A percentile compares a stretch with the other conserved stretches of the same genome.
These are phyloP conservation scores for Nyctereutes procyonoides DNA, from an alignment of 2,113 vertebrate genomes.

Conservation along the genomic window DNA sequence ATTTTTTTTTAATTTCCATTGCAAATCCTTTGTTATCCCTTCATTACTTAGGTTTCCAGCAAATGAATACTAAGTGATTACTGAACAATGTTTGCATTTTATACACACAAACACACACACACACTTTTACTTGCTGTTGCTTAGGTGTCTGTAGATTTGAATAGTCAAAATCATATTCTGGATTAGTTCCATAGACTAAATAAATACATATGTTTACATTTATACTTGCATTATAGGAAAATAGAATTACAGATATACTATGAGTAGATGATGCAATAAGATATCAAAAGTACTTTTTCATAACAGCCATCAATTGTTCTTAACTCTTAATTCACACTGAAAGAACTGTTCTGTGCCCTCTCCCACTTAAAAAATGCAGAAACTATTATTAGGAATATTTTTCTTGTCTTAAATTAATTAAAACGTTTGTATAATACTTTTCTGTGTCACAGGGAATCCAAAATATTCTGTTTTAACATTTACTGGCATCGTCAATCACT, in stretches of 20 bases:
- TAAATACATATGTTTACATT: background rate
- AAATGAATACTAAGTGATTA: background rate
- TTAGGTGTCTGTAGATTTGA: background rate
- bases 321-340: background rate
- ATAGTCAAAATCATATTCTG: background rate
- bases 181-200: background rate
- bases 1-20: background rate
- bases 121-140: background rate
- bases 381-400: background rate
- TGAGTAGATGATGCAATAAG: background rate
- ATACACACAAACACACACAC: background rate
- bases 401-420: background rate
- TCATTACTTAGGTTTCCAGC: background rate
- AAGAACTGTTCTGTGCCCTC: background rate
- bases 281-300: background rate
- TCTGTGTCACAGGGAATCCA: background rate
- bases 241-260: background rate
- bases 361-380: background rate
- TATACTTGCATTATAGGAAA: background rate
- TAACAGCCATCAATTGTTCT: background rate
- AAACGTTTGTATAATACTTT: background rate
- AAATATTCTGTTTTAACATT: background rate
- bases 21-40: background rate
- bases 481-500: background rate
- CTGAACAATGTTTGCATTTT: background rate